Evolutionary conservation across 1,140 invertebrate species (phyloP), one percentile per base, ranked within the genome.

Genomic region (Lutraria rhynchaena): DNA sequence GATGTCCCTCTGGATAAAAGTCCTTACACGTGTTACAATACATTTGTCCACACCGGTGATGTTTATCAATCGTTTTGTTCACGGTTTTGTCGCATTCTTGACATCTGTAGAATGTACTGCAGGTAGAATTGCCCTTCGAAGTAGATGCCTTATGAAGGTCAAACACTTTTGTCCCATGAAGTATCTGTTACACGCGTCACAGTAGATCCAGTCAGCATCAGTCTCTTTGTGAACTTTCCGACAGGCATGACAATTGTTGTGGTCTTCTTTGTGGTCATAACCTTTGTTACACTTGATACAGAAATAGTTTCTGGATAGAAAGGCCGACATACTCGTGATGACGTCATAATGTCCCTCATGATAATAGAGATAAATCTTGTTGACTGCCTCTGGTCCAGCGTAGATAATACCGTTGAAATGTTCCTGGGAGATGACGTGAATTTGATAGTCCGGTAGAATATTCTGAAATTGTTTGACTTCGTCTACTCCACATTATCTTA

Each of bases 1-100:
- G 3, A 22, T 61, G 73, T 7, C 44, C 44, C 63, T 61, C 22
- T 2, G 22, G 1, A 24, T 29, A 61, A 41, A 76, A 76, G 9
- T 76, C 73, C 22, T 27, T 46, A 41, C 57, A 76, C 13, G 41
- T 33, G n/a, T 44, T 33, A 44, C 73, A 76, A 51, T 31, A 76
- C 2, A 46, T 53, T 24, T 49, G 46, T 19, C 60, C 57, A 63
- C 57, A 76, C 58, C 7, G 7, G 49, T 63, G 41, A 5, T 63
- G 44, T 13, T 61, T 76, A 29, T 63, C 31, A 1, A 63, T 46
- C 2, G 37, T 58, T 31, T 29, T 75, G 57, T 75, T 61, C 1
- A 60, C 46, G 1, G 51, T 55, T 55, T 55, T 55, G 7, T 27
- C 51, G n/a, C 51, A 55, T 11, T 27, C 51, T 11, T 19, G 7